Base-by-base conservation (phyloP, 2,888 invertebrate genomes). In the Syrphus vitripennis region DNA sequence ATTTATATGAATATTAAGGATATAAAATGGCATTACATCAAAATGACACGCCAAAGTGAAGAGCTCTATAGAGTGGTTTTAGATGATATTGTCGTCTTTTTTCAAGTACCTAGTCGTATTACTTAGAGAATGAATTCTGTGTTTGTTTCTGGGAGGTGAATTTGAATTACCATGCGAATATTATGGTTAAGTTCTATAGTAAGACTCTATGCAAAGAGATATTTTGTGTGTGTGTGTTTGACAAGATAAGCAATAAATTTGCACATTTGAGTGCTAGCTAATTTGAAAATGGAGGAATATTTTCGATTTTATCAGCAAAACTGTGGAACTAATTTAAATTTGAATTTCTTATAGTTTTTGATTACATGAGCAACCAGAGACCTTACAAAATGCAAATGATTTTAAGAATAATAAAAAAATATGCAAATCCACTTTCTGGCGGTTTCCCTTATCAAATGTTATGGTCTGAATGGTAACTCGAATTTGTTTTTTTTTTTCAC, bases 71-170 rank as follows among this genome's bases (percentile, higher is more conserved):
- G n/a, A 14, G 1, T 55, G 29, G 55, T 50, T 55, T 55, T 29
- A 5, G 29, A 16, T 55, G 55, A 31, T 53, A 12, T 34, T 6
- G 50, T 50, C 14, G 16, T 55, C 29, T 55, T n/a, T n/a, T n/a
- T n/a, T 55, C 50, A 24, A 14, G 21, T 48, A 10, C 34, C n/a
- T n/a, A n/a, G n/a, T n/a, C 6, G 42, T 42, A 26, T 53, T 53
- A 26, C 53, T 29, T 53, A 7, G 6, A 26, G 29, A n/a, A n/a
- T 55, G 55, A 55, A 55, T 55, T 19, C 29, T 29, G 29, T 55
- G n/a, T n/a, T n/a, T 55, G 55, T 55, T 31, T 55, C 55, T 29
- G 55, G 53, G 16, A 55, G 4, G 55, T 55, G 55, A 55, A 55
- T 55, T 55, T 55, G 10, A 55, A 55, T 55, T 19, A 29, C 55